Base-by-base conservation (phyloP, 2,888 invertebrate genomes). In the Xanthostigma xanthostigma region DNA sequence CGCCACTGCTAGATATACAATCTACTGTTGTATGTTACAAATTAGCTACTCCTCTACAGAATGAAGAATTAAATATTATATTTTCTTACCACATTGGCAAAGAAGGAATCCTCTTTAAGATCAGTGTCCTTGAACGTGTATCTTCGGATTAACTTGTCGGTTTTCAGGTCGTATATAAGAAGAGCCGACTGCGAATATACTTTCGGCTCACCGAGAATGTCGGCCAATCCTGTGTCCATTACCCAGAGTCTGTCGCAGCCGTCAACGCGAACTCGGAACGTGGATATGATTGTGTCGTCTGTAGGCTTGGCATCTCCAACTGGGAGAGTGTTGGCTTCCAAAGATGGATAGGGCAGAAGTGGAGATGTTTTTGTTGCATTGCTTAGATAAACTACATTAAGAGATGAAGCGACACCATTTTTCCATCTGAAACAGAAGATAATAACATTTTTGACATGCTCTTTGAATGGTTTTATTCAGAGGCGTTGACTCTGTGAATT, bases 231-330 rank as follows among this genome's bases (percentile, higher is more conserved):
- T 0, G 84, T 80, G 60, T 89, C 88, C 66, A 89, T 74, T 6
- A 85, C 81, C 88, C 89, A 89, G 9, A 89, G 72, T 41, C 89
- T 74, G 62, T 86, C 85, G 58, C 89, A 89, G 6, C 72, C 71
- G 61, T 89, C 89, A 1, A 82, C 78, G 53, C 72, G 74, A 17
- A 84, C 69, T 51, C 89, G 75, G 64, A 86, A 86, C 5, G 82
- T 81, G 3, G 82, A 87, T 45, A 84, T 69, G 41, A 85, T 76
- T 1, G 77, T 75, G 48, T 73, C 73, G 52, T 81, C 73, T 36
- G 60, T 60, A 0, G 65, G 60, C 55, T 66, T 68, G 49, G 42
- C 47, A 17, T 44, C 43, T 48, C 58, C 68, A 1, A 74, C 76
- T 42, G 78, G 79, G 44, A 94, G 74, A 41, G 81, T 78, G 63